Base-by-base conservation (phyloP, 30 jellyfish, hydroid and myxozoan species). In the Nemopilema nomurai region DNA sequence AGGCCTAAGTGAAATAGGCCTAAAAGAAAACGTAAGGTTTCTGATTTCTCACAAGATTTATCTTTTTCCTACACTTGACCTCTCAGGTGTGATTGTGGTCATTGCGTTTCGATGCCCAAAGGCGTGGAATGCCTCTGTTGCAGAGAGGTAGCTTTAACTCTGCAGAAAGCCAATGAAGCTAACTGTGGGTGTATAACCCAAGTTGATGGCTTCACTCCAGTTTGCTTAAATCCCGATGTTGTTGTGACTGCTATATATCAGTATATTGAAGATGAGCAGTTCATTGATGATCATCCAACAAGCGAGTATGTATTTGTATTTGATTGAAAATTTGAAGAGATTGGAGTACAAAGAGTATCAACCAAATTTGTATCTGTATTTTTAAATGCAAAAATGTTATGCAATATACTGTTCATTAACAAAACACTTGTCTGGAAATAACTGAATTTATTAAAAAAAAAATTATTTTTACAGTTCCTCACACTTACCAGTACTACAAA, bases 181-280 rank as follows among this genome's bases (percentile, higher is more conserved):
- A 64, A 64, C 74, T 64, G 74, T 25, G 74, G 31, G 28, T 21
- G 74, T 21, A 64, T 21, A 20, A 64, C 74, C 30, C 30, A 64
- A 64, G 74, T 64, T 64, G 74, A 64, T 64, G 74, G 74, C 74
- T 64, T 64, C 31, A 64, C 74, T 64, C 74, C 74, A 20, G 74
- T 64, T 64, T 64, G 74, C 31, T 25, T 64, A 20, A 64, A 64
- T 64, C 74, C 74, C 28, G 74, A 64, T 64, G 74, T 64, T 21
- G 74, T 64, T 64, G 74, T 20, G 74, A 64, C 74, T 20, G 74
- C 74, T 20, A 64, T 20, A 21, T 64, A 64, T 64, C 74, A 64
- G 74, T 64, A 64, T 64, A 64, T 64, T 64, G 28, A 21, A 64
- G 74, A 64, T 25, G 31, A 64, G 31, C 30, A 64, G 31, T 64